phyloP scores from a whole-genome alignment of 2,797 vertebrate genomes.

The Mus spretus region DNA sequence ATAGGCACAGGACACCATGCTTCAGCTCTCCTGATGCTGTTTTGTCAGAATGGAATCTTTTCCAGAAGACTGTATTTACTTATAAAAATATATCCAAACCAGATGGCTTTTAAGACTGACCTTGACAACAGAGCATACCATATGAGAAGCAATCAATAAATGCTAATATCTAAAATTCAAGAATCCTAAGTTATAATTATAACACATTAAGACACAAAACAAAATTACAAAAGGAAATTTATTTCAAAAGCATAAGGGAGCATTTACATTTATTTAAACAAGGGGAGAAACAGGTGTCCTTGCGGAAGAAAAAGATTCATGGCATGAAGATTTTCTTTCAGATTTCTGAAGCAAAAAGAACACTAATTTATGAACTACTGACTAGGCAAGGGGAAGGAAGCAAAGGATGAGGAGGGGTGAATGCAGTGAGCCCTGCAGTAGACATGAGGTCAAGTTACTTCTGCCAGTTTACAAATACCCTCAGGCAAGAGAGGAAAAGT shows the following conservation, averaged over 20 bases:
- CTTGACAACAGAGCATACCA: conserved; percentile 36
- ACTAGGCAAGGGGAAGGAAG: conserved; percentile 71
- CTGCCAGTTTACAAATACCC: conserved; percentile 76
- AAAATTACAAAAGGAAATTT: conserved; percentile 92
- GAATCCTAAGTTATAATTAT: conserved; percentile 63
- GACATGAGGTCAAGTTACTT: conserved; percentile 78
- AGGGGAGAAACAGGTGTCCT: conserved; percentile 86
- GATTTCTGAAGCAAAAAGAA: conserved; percentile 79
- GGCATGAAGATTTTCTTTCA: conserved; percentile 75
- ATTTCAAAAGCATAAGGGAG: conserved; percentile 90
- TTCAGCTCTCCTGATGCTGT: not conserved
- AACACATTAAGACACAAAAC: conserved; percentile 86
- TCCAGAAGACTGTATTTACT: not conserved
- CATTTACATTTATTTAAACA: conserved; percentile 89
- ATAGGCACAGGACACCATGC: not conserved
- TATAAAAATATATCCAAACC: conserved; percentile 46
- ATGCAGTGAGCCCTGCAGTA: conserved; percentile 75
- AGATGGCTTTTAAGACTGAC: conserved; percentile 53
- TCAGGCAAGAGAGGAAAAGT: conserved; percentile 74
- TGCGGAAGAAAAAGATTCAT: conserved; percentile 81
- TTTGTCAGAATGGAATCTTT: conserved; percentile 39
- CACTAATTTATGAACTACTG: conserved; percentile 81
- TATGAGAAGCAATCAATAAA: conserved; percentile 28
- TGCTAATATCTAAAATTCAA: conserved; percentile 58
- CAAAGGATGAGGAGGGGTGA: conserved; percentile 14